These are phyloP conservation scores for Plutella xylostella DNA, from an alignment of 2,888 invertebrate genomes.

Conservation along the genomic window DNA sequence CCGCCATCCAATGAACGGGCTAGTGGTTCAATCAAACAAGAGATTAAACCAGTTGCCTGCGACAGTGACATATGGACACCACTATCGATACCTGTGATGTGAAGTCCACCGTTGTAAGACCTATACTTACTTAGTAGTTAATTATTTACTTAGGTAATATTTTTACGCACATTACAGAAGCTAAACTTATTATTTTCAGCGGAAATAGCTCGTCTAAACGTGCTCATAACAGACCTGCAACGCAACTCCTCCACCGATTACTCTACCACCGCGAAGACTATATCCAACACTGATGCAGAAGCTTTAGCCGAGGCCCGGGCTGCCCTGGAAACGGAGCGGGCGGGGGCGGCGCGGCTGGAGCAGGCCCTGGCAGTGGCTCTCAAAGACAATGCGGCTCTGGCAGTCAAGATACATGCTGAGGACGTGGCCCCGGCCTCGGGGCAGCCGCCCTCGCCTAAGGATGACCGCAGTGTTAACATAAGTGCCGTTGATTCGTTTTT, in stretches of 20 bases:
- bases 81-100: too few species aligned
- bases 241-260: constrained; percentile 22
- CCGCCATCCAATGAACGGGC: too few species aligned
- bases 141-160: too few species aligned
- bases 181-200: constrained; percentile 36
- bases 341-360: constrained; percentile 40
- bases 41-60: too few species aligned
- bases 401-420: constrained; percentile 35
- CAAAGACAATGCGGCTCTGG: constrained; percentile 43
- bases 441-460: not conserved
- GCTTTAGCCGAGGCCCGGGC: constrained; percentile 35
- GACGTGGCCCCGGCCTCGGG: constrained; percentile 15
- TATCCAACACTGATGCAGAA: constrained; percentile 26
- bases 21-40: too few species aligned
- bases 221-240: constrained; percentile 38
- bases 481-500: constrained; percentile 51
- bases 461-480: constrained; percentile 24
- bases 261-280: not conserved
- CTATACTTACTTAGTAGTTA: too few species aligned
- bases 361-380: constrained; percentile 43
- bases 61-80: too few species aligned
- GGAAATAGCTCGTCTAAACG: constrained; percentile 40
- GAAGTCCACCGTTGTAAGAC: too few species aligned
- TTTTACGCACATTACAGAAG: too few species aligned
- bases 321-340: constrained; percentile 42